These are phyloP conservation scores for Melanotaenia nigrans DNA, from an alignment of 2,797 vertebrate species.

Conservation along the genomic window DNA sequence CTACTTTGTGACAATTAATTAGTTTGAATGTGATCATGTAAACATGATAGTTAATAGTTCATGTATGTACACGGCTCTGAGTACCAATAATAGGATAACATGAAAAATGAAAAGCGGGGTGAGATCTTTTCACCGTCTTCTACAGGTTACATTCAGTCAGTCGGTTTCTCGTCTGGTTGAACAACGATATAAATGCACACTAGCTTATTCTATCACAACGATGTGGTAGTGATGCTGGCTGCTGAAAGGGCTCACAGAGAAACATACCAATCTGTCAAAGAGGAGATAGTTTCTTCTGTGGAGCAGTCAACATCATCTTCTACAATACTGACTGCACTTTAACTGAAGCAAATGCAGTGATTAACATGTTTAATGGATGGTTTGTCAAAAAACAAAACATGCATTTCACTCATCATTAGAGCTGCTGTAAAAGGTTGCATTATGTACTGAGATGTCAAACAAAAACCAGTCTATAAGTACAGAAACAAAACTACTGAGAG, in stretches of 20 bases:
- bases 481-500: slow-evolving; percentile 59
- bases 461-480: slow-evolving; percentile 63
- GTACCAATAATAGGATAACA: slow-evolving; percentile 61
- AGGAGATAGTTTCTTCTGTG: slow-evolving; percentile 34
- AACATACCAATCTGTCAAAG: slow-evolving; percentile 33
- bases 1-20: slow-evolving; percentile 42
- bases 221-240: slow-evolving; percentile 50
- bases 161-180: slow-evolving; percentile 80
- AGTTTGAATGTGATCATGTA: slow-evolving; percentile 42
- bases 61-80: slow-evolving; percentile 33
- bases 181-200: slow-evolving; percentile 73
- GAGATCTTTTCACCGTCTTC: slow-evolving; percentile 73
- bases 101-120: slow-evolving; percentile 59
- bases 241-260: slow-evolving; percentile 41
- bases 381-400: slow-evolving; percentile 71
- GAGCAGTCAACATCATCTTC: slow-evolving; percentile 46
- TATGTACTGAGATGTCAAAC: slow-evolving; percentile 63
- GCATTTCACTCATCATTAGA: slow-evolving; percentile 70
- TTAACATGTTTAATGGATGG: slow-evolving; percentile 65
- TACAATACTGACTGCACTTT: slow-evolving; percentile 57
- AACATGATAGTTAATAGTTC: slow-evolving; percentile 27
- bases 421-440: slow-evolving; percentile 64
- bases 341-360: slow-evolving; percentile 61
- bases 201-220: slow-evolving; percentile 54
- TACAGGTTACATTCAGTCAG: slow-evolving; percentile 86